These are phyloP conservation scores for Myiozetetes cayanensis DNA, from an alignment of 2,113 vertebrate genomes.

Conservation along the genomic window DNA sequence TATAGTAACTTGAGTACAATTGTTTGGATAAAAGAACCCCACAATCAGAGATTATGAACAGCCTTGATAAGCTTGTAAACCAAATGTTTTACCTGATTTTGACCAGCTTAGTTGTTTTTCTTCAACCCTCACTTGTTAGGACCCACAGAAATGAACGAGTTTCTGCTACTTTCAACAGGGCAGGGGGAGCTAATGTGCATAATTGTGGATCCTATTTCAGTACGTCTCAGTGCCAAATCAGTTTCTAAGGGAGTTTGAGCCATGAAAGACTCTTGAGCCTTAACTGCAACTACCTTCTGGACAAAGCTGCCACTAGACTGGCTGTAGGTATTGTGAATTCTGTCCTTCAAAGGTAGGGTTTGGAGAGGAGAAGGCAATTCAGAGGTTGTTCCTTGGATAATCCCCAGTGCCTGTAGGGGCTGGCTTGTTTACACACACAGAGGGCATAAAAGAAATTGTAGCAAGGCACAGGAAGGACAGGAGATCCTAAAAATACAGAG, in stretches of 20 bases:
- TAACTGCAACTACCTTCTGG: not conserved
- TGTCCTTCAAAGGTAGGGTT: not conserved
- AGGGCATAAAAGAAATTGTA: not conserved
- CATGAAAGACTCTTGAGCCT: not conserved
- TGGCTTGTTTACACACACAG: not conserved
- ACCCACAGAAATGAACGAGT: fast-evolving
- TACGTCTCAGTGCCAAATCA: not conserved
- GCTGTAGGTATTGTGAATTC: not conserved
- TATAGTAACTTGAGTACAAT: not conserved
- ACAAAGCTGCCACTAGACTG: not conserved
- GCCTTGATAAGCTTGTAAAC: not conserved
- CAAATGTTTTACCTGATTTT: not conserved
- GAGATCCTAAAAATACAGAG: not conserved
- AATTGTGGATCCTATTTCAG: not conserved
- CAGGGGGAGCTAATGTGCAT: fast-evolving
- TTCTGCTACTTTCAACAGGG: not conserved
- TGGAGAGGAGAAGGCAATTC: not conserved
- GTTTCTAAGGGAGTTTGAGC: not conserved
- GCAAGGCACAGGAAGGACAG: not conserved
- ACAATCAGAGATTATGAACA: not conserved
- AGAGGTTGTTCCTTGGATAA: not conserved
- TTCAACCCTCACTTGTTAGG: not conserved
- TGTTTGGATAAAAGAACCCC: not conserved
- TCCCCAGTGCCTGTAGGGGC: not conserved
- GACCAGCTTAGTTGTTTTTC: not conserved